Base-by-base conservation (phyloP, 2,113 vertebrate genomes). In the Ceuthmochares aereus region DNA sequence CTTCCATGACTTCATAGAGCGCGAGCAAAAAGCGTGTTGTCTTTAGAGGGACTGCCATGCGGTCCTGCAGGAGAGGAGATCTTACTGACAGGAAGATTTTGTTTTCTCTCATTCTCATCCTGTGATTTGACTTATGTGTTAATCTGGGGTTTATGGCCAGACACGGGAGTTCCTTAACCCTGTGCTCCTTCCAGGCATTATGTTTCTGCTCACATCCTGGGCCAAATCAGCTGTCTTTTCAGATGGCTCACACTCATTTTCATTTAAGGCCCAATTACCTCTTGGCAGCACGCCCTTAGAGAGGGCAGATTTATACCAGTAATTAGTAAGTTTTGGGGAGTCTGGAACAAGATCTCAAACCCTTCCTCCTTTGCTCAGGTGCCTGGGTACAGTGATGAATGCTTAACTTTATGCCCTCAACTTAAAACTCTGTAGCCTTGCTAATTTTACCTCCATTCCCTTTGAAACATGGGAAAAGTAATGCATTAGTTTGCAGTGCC, bases 161-260 rank as follows among this genome's bases (percentile, higher is more conserved):
- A 89, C 76, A 72, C 1, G 0, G 64, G 67, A 95, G 59, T 81
- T 93, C 66, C 60, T 90, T 81, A 78, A 93, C 84, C 86, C 32
- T 63, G n/a, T 0, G 0, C 58, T 86, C 64, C 69, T 94, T 56
- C 64, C 86, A 89, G 77, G 76, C 68, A 52, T 77, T 73, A 47
- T 47, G 52, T 90, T 96, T 95, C 89, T 90, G 74, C 45, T 92
- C 63, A 89, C 72, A 81, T 79, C 69, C 86, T 94, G 77, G 86
- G 81, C 66, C 84, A 84, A 47, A 90, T 95, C 69, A 84, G 60
- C 80, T 91, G 59, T 77, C 84, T 95, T 75, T 84, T 92, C 69
- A 74, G 64, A 70, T 67, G 34, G 45, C 83, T 87, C 64, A n/a
- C 82, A 85, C 67, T 82, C 21, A 60, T 92, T 90, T 89, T 92